Conservation (phyloP, 2,113 vertebrate species). For the Bettongia penicillata region DNA sequence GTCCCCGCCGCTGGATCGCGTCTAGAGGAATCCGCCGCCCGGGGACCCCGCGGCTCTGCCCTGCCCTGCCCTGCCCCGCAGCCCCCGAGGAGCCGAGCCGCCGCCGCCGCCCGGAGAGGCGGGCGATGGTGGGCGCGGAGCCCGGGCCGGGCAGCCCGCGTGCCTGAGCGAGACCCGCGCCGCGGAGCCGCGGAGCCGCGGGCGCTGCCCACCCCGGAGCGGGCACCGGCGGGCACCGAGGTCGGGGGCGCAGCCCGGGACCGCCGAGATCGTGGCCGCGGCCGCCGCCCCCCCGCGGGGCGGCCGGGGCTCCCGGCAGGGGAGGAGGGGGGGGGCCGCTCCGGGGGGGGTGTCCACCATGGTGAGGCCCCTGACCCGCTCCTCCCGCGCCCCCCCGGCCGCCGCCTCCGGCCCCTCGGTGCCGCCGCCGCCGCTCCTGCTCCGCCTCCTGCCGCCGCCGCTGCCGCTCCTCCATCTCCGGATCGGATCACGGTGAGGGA, state of each 20-base stretch:
- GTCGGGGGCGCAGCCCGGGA: conserved; percentile 37
- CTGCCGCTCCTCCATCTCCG: conserved; percentile 88
- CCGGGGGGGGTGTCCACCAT: conserved; percentile 82
- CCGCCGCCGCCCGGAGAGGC: conserved; percentile 59
- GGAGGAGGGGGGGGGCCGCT: conserved; percentile 77
- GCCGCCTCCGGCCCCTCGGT: conserved; percentile 79
- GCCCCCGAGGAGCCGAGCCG: conserved; percentile 9
- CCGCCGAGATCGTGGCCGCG: conserved; percentile 65
- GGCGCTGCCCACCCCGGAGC: conserved; percentile 51
- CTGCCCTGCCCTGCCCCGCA: conserved; percentile 37
- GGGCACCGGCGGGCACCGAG: conserved; percentile 23
- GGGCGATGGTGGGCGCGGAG: conserved; percentile 75
- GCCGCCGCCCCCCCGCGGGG: conserved; percentile 30
- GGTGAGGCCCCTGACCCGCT: conserved; percentile 86
- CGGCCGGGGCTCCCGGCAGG: conserved; percentile 61
- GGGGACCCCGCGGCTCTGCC: conserved; percentile 55
- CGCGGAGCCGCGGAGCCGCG: conserved; percentile 5
- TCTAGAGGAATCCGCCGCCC: conserved; percentile 71
- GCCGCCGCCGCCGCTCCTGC: conserved; percentile 90
- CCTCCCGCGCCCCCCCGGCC: conserved; percentile 87
- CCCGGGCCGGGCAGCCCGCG: conserved; percentile 37
- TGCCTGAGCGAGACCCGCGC: not conserved
- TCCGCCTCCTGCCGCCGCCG: conserved; percentile 84
- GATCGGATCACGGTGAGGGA: conserved; percentile 95
- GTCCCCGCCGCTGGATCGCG: conserved; percentile 60